A percentile compares a stretch with the other conserved stretches of the same genome.
These are phyloP conservation scores for Centrocercus urophasianus DNA, from an alignment of 2,113 vertebrate species.

Conservation along the genomic window DNA sequence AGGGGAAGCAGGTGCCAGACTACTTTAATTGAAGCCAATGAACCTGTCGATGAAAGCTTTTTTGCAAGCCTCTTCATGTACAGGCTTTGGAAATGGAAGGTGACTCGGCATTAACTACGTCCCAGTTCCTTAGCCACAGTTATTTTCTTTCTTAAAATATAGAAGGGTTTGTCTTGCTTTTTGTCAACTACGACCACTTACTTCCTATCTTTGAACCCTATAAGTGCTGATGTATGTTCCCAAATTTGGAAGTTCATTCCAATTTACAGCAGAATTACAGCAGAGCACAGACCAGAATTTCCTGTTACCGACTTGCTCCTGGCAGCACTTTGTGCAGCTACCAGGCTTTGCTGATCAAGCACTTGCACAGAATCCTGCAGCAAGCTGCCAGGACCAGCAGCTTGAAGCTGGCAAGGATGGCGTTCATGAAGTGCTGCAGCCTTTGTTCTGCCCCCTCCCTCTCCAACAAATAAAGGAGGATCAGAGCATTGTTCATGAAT, in stretches of 20 bases:
- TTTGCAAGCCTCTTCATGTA: not conserved
- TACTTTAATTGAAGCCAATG: not conserved
- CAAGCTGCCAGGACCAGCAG: not conserved
- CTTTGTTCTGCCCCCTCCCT: not conserved
- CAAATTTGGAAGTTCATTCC: not conserved
- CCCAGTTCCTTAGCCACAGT: accelerated
- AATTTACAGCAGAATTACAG: not conserved
- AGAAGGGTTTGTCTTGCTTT: not conserved
- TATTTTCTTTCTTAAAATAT: not conserved
- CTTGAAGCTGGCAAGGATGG: not conserved
- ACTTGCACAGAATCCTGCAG: not conserved
- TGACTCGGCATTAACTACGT: not conserved
- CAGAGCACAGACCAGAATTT: accelerated
- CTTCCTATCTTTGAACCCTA: not conserved
- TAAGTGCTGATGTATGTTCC: not conserved
- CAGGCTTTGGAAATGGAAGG: not conserved
- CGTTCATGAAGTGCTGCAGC: not conserved
- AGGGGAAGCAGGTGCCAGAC: not conserved
- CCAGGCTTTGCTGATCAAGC: not conserved
- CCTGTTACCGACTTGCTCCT: accelerated
- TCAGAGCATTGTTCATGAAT: not conserved
- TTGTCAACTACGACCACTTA: accelerated
- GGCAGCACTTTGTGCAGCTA: not conserved
- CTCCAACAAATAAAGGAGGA: not conserved
- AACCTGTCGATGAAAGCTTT: not conserved